A percentile compares a stretch with the other conserved stretches of the same genome.
Conservation (phyloP, 2,113 vertebrate species). For the Chlamydotis undulata region DNA sequence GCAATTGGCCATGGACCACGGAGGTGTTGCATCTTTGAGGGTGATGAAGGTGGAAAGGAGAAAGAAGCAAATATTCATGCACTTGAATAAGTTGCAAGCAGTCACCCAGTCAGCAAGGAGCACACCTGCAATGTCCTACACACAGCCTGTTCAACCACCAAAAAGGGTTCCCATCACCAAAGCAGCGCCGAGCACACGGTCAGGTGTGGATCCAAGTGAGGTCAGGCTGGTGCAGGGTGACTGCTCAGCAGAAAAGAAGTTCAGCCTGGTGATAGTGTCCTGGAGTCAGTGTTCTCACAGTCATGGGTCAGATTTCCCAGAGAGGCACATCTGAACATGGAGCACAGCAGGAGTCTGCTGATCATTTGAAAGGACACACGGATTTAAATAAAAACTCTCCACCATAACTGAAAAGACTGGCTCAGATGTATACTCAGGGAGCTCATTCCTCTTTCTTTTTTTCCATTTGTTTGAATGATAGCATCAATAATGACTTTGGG, state of each 20-base stretch:
- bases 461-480: not conserved
- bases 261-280: not conserved
- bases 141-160: not conserved
- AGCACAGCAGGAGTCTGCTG: not conserved
- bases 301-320: not conserved
- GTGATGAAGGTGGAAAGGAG: not conserved
- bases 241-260: not conserved
- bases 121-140: not conserved
- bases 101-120: not conserved
- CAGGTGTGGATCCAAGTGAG: not conserved
- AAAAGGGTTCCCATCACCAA: not conserved
- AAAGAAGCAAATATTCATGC: not conserved
- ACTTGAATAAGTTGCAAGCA: not conserved
- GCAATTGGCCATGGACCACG: not conserved
- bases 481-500: not conserved
- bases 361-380: not conserved
- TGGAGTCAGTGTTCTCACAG: not conserved
- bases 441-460: not conserved
- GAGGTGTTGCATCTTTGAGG: not conserved
- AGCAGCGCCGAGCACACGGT: accelerated
- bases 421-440: not conserved
- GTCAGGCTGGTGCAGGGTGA: not conserved
- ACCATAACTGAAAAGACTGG: not conserved
- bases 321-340: not conserved
- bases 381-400: not conserved